These are phyloP conservation scores for Podotricha telesiphe DNA, from an alignment of 2,888 invertebrate species.

Conservation along the genomic window DNA sequence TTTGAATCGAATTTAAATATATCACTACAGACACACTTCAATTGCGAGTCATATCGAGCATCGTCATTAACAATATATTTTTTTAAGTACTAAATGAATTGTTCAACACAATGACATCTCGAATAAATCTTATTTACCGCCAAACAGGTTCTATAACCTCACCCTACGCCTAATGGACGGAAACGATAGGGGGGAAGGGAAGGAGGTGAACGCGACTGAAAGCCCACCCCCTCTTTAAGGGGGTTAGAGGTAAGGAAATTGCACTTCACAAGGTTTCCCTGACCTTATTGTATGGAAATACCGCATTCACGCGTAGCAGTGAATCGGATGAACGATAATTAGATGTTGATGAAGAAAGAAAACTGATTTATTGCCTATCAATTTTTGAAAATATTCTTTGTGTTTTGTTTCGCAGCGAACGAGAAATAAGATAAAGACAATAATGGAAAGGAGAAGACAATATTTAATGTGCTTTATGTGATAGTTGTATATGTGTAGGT, in stretches of 20 bases:
- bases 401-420: neutral
- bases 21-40: too few relatives aligned
- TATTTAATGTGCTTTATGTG: neutral
- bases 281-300: slow-evolving; percentile 54
- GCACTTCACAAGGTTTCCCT: slow-evolving; percentile 50
- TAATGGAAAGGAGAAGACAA: neutral
- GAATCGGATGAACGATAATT: slow-evolving; percentile 39
- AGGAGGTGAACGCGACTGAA: slow-evolving; percentile 8
- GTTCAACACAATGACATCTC: slow-evolving; percentile 4
- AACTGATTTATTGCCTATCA: slow-evolving; percentile 20
- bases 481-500: too few relatives aligned
- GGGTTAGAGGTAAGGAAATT: slow-evolving; percentile 50
- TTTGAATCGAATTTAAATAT: too few relatives aligned
- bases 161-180: slow-evolving; percentile 48
- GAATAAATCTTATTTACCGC: slow-evolving; percentile 18
- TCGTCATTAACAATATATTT: neutral
- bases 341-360: slow-evolving; percentile 23
- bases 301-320: slow-evolving; percentile 36
- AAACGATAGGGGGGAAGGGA: slow-evolving; percentile 37
- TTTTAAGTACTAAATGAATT: slow-evolving; percentile 1
- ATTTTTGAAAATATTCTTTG: slow-evolving; percentile 14
- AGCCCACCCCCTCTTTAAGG: slow-evolving; percentile 9
- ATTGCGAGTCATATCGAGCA: too few relatives aligned
- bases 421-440: neutral
- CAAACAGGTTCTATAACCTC: slow-evolving; percentile 26